phyloP scores from a whole-genome alignment of 2,888 invertebrate species.

The Patella depressa region DNA sequence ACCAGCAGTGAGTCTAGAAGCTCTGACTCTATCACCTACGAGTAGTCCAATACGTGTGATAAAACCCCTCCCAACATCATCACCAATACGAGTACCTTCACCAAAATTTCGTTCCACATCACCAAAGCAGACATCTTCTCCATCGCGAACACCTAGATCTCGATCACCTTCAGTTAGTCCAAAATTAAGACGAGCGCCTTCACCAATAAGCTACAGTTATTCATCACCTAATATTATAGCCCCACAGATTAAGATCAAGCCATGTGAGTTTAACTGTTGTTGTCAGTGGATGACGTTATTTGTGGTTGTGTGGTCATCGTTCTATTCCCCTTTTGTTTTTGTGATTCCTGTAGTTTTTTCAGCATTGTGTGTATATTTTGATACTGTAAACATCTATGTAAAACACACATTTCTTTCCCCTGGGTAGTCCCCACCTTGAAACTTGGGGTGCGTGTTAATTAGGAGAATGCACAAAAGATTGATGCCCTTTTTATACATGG shows the following conservation, averaged over 20 bases:
- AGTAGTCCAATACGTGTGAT: constrained; percentile 58
- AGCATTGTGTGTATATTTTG: too few relatives aligned
- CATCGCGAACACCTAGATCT: constrained; percentile 43
- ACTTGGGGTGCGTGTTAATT: too few relatives aligned
- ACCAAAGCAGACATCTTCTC: constrained; percentile 43
- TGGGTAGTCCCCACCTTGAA: too few relatives aligned
- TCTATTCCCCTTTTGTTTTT: neutral
- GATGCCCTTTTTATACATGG: too few relatives aligned
- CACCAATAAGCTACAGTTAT: constrained; percentile 69
- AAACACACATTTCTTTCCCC: too few relatives aligned
- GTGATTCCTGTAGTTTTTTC: neutral
- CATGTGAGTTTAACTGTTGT: constrained; percentile 51
- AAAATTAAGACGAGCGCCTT: constrained; percentile 64
- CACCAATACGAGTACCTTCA: constrained; percentile 57
- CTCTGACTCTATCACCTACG: constrained; percentile 60
- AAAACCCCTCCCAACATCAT: constrained; percentile 47
- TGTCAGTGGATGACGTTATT: neutral
- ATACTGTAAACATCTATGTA: too few relatives aligned
- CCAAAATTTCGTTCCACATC: constrained; percentile 44
- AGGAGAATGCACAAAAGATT: too few relatives aligned
- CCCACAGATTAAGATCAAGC: constrained; percentile 60
- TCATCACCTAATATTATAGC: constrained; percentile 69
- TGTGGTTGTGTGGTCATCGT: neutral
- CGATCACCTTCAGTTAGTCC: constrained; percentile 64
- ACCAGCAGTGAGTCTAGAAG: constrained; percentile 50